These are phyloP conservation scores for Philonicus albiceps DNA, from an alignment of 2,888 invertebrate genomes.

Conservation along the genomic window DNA sequence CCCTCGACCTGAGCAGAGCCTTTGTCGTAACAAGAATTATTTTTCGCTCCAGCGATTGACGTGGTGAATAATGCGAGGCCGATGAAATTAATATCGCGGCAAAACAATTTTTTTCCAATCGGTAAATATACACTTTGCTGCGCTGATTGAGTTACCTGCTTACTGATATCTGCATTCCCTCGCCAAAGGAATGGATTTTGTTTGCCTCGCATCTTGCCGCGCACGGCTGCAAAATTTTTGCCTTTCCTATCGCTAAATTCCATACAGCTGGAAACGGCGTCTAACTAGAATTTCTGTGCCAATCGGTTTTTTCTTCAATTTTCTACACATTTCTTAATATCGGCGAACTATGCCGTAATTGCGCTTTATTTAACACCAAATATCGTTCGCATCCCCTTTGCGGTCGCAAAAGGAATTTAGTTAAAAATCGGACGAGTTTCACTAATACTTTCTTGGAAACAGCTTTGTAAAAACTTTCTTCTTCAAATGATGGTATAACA, in stretches of 20 bases:
- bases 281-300: constrained; percentile 16
- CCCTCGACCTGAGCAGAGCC: constrained; percentile 32
- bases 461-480: background rate
- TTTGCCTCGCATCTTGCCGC: constrained; percentile 20
- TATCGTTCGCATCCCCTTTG: background rate
- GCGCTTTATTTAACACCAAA: background rate
- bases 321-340: background rate
- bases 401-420: background rate
- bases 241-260: background rate
- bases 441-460: background rate
- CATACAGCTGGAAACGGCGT: background rate
- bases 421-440: background rate
- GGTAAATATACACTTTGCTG: constrained; percentile 52
- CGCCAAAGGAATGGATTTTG: constrained; percentile 21
- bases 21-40: constrained; percentile 53
- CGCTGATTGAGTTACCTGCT: constrained; percentile 51
- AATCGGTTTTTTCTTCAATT: constrained; percentile 7
- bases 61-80: constrained; percentile 51
- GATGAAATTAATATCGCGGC: constrained; percentile 53
- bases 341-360: constrained; percentile 23
- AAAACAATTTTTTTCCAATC: constrained; percentile 52
- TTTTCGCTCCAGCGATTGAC: constrained; percentile 54
- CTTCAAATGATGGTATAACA: background rate
- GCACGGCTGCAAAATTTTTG: constrained; percentile 5
- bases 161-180: constrained; percentile 31